Percentiles rank a stretch among this genome's conserved stretches.
Conservation (phyloP, 2,797 vertebrate genomes). For the Lithobates pipiens region DNA sequence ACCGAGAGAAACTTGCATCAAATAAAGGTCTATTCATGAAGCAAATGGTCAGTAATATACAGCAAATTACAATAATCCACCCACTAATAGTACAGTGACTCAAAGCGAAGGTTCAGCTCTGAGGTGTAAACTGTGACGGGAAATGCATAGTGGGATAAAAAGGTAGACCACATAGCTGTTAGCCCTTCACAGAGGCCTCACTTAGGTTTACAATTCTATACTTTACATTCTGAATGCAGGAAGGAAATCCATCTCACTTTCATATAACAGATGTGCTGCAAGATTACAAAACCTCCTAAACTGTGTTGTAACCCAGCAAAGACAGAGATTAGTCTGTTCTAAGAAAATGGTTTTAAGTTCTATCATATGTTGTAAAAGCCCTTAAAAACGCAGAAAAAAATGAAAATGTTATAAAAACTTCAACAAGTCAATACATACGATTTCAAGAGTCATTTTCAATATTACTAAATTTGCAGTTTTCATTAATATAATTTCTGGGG, state of each 20-base stretch:
- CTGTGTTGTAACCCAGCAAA: background rate
- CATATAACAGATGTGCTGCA: background rate
- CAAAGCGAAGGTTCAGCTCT: background rate
- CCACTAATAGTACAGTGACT: conserved; percentile 3
- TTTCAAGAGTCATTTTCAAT: too few relatives aligned
- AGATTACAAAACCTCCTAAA: background rate
- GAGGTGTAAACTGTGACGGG: background rate
- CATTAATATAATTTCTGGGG: too few relatives aligned
- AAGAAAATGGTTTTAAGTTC: background rate
- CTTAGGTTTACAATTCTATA: too few relatives aligned
- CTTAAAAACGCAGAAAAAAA: too few relatives aligned
- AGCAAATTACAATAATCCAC: conserved; percentile 3
- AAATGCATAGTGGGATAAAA: conserved; percentile 8
- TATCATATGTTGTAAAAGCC: too few relatives aligned
- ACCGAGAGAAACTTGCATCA: too few relatives aligned
- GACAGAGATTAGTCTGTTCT: background rate
- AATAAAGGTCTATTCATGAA: too few relatives aligned
- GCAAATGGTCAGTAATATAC: background rate
- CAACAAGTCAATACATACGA: too few relatives aligned
- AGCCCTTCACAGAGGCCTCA: conserved; percentile 3
- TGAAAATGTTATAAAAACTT: too few relatives aligned
- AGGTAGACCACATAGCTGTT: conserved; percentile 14
- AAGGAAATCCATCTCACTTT: background rate
- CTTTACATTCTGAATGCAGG: too few relatives aligned
- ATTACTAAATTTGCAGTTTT: too few relatives aligned